Base-by-base conservation (phyloP, 2,113 vertebrate species). In the Corapipo altera region DNA sequence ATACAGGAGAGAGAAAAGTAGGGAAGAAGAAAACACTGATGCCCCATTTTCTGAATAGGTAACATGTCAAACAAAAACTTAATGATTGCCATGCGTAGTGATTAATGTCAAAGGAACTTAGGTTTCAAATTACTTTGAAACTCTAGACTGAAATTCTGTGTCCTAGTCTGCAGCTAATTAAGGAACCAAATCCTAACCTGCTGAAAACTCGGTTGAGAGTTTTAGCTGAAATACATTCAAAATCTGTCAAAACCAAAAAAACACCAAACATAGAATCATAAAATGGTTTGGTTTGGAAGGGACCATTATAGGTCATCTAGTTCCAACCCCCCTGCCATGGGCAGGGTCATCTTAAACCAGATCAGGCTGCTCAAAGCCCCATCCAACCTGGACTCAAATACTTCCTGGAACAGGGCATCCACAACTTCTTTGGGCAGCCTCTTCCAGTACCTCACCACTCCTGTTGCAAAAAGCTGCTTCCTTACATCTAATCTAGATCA, bases 401-500 rank as follows among this genome's bases (percentile, higher is more conserved):
- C 32, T 55, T 55, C 30, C 30, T 19, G 30, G 54, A 30, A 32
- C 11, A 7, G 30, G 30, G 18, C 54, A 55, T 19, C 54, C 33
- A 58, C 33, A 58, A n/a, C 30, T n/a, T n/a, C 55, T n/a, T 58
- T 58, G 33, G 13, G 33, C 33, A 59, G 4, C 41, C 55, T 49
- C 35, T 3, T 24, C 2, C 57, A 49, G 48, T 3, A 30, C 2
- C 49, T 71, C 57, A 22, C n/a, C 30, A 3, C 30, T 4, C 28
- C 30, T 54, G n/a, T 2, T 0, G 1, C 7, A 26, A n/a, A 41
- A 5, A 2, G 9, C 21, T 70, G 51, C 44, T 37, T 39, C 33
- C 12, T 23, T 2, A 24, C 3, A 4, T 16, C 15, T 7, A 12
- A 43, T 0, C 22, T 33, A 28, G 51, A 59, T 23, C 24, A 5